phyloP scores from a whole-genome alignment of 2,113 vertebrate genomes.

The Nettapus auritus region DNA sequence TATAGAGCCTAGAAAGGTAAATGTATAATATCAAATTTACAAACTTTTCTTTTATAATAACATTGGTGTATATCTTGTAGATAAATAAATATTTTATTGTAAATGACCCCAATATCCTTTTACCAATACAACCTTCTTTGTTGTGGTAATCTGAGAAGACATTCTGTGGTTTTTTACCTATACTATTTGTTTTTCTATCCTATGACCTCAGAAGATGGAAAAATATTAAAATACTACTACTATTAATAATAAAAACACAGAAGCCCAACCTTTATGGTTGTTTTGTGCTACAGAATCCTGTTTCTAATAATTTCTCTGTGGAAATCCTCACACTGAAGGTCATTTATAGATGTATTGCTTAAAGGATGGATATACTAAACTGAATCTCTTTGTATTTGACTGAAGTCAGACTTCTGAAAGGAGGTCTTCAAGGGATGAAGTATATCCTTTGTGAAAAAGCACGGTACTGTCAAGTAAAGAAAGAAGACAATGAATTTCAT shows the following conservation, averaged over 20 bases:
- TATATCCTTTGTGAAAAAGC: not conserved
- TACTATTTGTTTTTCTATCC: not conserved
- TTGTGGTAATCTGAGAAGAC: not conserved
- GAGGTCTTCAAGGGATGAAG: not conserved
- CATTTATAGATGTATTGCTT: not conserved
- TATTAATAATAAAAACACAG: not conserved
- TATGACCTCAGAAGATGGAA: not conserved
- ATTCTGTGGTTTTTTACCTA: not conserved
- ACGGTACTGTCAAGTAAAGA: not conserved
- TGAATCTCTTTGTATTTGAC: not conserved
- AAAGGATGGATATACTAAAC: not conserved
- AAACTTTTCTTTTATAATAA: not conserved
- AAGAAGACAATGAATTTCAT: not conserved
- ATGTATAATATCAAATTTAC: not conserved
- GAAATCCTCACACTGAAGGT: not conserved
- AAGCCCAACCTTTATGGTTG: rapidly evolving
- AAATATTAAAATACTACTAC: too few relatives aligned
- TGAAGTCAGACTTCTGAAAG: not conserved
- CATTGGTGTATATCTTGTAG: not conserved
- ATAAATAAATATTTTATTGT: not conserved
- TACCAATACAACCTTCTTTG: not conserved
- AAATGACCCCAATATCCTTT: rapidly evolving
- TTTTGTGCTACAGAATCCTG: not conserved
- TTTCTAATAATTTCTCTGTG: not conserved
- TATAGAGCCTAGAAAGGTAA: not conserved